Conservation (phyloP, 2,797 vertebrate genomes). For the Amblyraja radiata region DNA sequence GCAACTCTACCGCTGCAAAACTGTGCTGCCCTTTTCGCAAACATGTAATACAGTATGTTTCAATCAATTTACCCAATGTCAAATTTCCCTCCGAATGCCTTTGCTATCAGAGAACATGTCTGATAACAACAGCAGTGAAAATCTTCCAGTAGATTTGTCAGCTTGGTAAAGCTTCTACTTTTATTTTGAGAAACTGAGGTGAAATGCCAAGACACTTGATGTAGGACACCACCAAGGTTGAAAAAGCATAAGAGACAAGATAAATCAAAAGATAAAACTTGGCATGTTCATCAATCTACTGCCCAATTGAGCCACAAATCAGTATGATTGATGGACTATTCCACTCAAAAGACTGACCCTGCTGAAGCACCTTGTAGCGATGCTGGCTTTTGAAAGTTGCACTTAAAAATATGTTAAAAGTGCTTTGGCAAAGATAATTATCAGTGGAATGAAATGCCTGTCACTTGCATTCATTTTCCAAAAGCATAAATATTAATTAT, state of each 20-base stretch:
- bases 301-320: constrained; percentile 5
- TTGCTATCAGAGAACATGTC: background rate
- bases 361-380: background rate
- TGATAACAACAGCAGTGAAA: background rate
- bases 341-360: constrained; percentile 14
- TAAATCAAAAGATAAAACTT: constrained; percentile 21
- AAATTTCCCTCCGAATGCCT: background rate
- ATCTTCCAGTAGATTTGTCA: background rate
- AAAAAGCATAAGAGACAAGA: background rate
- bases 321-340: background rate
- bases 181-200: background rate
- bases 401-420: background rate
- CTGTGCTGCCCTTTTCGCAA: too few species aligned
- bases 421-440: background rate
- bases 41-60: too few species aligned
- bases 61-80: background rate
- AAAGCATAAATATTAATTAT: background rate
- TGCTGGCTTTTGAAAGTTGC: background rate
- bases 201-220: constrained; percentile 10
- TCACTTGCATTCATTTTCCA: background rate
- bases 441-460: background rate
- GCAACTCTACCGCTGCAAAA: too few species aligned
- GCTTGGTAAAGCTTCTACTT: background rate
- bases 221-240: background rate
- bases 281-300: constrained; percentile 14